Conservation (phyloP, 1,140 invertebrate genomes). For the Apis mellifera region DNA sequence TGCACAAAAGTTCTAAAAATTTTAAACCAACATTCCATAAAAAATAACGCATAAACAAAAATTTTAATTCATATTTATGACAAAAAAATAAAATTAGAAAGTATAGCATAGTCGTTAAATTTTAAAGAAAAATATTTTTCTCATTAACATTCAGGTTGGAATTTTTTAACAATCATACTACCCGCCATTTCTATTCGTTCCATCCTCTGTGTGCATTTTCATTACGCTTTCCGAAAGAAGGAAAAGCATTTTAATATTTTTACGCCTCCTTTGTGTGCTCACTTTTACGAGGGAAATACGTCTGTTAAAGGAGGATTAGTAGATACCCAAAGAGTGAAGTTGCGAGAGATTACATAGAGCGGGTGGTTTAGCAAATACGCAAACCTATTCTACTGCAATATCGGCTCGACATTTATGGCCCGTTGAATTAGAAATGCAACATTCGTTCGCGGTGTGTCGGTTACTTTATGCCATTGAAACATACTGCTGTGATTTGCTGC, state of each 20-base stretch:
- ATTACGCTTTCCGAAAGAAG: background rate
- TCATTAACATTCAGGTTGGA: background rate
- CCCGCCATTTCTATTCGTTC: too few species aligned
- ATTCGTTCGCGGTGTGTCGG: slow-evolving; percentile 25
- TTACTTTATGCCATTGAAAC: too few species aligned
- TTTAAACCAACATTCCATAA: too few species aligned
- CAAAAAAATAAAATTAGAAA: background rate
- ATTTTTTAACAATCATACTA: background rate
- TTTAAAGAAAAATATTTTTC: background rate
- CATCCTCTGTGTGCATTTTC: background rate
- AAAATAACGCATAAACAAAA: too few species aligned
- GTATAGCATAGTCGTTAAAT: background rate
- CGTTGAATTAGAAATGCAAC: slow-evolving; percentile 49
- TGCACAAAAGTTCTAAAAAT: too few species aligned
- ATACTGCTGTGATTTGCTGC: too few species aligned
- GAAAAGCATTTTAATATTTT: slow-evolving; percentile 12
- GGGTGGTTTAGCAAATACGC: slow-evolving; percentile 36
- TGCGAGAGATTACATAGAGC: slow-evolving; percentile 24
- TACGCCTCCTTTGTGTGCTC: background rate
- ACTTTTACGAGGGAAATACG: background rate
- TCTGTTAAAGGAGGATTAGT: slow-evolving; percentile 32
- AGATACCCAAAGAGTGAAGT: slow-evolving; percentile 13
- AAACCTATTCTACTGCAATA: slow-evolving; percentile 30
- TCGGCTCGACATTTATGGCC: slow-evolving; percentile 32
- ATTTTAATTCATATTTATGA: too few species aligned